phyloP scores from a whole-genome alignment of 2,797 vertebrate genomes.

The Urosaurus nigricauda region DNA sequence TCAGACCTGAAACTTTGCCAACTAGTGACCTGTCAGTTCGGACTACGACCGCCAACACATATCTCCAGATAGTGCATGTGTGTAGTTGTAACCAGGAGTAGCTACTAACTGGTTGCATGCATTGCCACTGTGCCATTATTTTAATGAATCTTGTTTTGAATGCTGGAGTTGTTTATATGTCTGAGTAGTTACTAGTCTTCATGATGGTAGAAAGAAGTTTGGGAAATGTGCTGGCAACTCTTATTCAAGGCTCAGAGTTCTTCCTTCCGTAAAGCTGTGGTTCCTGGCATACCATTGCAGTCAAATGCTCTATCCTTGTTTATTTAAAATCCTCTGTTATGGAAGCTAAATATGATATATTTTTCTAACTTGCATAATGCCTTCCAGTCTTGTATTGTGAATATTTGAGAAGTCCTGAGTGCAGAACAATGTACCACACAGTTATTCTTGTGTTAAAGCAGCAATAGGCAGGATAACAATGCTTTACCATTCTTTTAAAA shows the following conservation, averaged over 20 bases:
- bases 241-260: neutral
- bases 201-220: neutral
- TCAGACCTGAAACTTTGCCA: neutral
- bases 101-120: neutral
- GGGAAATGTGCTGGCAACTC: neutral
- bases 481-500: neutral
- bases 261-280: neutral
- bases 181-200: neutral
- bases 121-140: neutral
- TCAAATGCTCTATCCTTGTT: neutral
- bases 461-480: neutral
- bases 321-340: neutral
- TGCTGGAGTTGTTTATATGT: neutral
- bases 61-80: neutral
- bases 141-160: constrained; percentile 6
- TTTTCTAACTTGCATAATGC: neutral
- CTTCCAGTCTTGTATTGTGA: neutral
- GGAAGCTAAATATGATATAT: neutral
- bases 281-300: neutral
- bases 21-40: neutral
- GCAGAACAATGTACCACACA: neutral
- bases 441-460: neutral
- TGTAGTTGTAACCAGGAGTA: neutral
- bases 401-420: neutral
- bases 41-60: neutral